These are phyloP conservation scores for Pherbina coryleti DNA, from an alignment of 2,888 invertebrate species.

Conservation along the genomic window DNA sequence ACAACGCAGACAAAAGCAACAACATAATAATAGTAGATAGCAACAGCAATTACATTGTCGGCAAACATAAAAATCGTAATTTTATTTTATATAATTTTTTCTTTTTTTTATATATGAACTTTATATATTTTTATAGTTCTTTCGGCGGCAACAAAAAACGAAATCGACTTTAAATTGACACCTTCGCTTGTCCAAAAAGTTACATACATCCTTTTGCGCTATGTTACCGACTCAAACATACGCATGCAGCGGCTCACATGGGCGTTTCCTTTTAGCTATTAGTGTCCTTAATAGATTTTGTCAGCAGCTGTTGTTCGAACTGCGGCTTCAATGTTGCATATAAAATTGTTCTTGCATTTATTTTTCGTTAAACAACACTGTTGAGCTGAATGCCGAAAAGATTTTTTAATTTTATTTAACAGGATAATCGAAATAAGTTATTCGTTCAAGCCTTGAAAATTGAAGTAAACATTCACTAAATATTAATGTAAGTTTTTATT, in stretches of 20 bases:
- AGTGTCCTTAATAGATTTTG: background rate
- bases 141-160: constrained; percentile 46
- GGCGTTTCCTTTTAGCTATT: background rate
- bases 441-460: too few relatives aligned
- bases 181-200: constrained; percentile 56
- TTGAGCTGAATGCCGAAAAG: too few relatives aligned
- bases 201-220: background rate
- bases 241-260: background rate
- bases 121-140: background rate
- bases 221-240: background rate
- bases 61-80: constrained; percentile 57
- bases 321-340: background rate
- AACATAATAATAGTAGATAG: background rate
- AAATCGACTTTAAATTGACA: constrained; percentile 65
- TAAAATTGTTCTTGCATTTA: background rate
- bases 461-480: too few relatives aligned
- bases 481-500: too few relatives aligned
- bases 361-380: too few relatives aligned
- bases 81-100: constrained; percentile 48
- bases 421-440: too few relatives aligned
- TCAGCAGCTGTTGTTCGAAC: background rate
- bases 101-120: too few relatives aligned
- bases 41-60: constrained; percentile 1
- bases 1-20: background rate
- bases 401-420: too few relatives aligned